phyloP scores from a whole-genome alignment of 2,888 invertebrate species.

The Pandemis cinnamomeana region DNA sequence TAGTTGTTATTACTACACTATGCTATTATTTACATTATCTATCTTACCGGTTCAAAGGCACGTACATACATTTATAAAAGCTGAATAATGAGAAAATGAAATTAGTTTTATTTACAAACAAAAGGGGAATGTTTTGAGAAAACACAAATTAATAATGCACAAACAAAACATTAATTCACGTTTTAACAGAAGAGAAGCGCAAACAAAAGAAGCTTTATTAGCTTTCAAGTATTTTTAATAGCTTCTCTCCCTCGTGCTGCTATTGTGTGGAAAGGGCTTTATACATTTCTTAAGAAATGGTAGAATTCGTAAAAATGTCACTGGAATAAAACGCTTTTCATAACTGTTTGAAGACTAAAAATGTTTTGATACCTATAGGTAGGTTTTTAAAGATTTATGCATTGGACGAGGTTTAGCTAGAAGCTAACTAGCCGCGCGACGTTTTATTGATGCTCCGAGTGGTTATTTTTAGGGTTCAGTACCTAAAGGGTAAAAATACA shows the following conservation, averaged over 20 bases:
- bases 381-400: too few species aligned
- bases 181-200: slow-evolving; percentile 8
- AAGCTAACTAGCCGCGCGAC: too few species aligned
- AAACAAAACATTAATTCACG: slow-evolving; percentile 6
- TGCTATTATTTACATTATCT: too few species aligned
- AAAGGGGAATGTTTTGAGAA: slow-evolving; percentile 9
- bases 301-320: not conserved
- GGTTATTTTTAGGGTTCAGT: too few species aligned
- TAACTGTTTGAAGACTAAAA: not conserved
- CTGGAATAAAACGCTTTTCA: not conserved
- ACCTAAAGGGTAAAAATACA: too few species aligned
- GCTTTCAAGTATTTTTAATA: slow-evolving; percentile 14
- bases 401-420: too few species aligned
- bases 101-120: not conserved
- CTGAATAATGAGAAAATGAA: too few species aligned
- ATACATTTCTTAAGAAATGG: not conserved
- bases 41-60: too few species aligned
- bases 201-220: slow-evolving; percentile 14
- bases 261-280: slow-evolving; percentile 1
- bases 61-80: too few species aligned
- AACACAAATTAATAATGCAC: slow-evolving; percentile 9
- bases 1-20: too few species aligned
- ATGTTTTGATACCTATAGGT: too few species aligned
- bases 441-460: too few species aligned
- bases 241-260: not conserved